Conservation (phyloP, 1,140 invertebrate species). For the Sarcophaga peregrina region DNA sequence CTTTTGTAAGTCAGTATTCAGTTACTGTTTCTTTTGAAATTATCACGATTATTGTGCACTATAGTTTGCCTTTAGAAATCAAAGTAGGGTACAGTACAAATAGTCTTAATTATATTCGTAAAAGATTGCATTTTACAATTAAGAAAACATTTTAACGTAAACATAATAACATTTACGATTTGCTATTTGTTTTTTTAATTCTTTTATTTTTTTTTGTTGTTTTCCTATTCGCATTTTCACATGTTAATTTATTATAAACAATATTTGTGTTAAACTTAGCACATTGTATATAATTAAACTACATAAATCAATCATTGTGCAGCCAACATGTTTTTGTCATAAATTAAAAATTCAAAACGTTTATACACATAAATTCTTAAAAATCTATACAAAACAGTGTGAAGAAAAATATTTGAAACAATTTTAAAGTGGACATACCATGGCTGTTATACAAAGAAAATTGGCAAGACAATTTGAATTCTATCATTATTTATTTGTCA, state of each 20-base stretch:
- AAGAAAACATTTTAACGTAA: neutral
- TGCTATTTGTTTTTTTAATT: neutral
- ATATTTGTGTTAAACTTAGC: constrained; percentile 40
- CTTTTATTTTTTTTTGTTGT: neutral
- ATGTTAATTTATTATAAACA: constrained; percentile 42
- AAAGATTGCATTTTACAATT: no score
- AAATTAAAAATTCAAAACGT: constrained; percentile 22
- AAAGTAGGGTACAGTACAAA: no score
- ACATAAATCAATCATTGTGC: constrained; percentile 41
- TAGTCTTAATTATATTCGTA: no score
- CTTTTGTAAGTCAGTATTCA: no score
- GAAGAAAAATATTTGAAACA: neutral
- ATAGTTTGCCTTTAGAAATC: no score
- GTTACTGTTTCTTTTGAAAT: no score
- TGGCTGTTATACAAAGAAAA: no score
- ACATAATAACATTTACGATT: neutral
- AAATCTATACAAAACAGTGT: neutral
- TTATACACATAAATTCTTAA: neutral
- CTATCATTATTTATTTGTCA: no score
- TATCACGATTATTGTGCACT: no score
- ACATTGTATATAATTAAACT: constrained; percentile 42
- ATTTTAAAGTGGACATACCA: no score
- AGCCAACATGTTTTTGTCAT: constrained; percentile 40
- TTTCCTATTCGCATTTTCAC: neutral
- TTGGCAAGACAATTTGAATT: no score